Evolutionary conservation across 2,888 invertebrate species (phyloP).

Genomic region (Ditula angustiorana): DNA sequence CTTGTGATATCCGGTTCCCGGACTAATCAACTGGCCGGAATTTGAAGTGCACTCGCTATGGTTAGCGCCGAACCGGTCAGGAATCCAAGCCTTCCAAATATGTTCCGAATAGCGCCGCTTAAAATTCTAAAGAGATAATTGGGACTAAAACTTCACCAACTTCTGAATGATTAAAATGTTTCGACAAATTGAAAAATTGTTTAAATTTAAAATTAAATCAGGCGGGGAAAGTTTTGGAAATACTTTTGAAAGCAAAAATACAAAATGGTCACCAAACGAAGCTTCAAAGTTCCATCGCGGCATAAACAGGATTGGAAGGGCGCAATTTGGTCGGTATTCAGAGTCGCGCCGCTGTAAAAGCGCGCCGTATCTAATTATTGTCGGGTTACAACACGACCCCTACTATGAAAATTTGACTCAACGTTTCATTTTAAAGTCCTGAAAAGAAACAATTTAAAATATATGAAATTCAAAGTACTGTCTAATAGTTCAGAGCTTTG

Average conservation of each 20-base stretch:
- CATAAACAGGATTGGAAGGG: constrained; percentile 80
- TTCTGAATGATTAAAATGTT: constrained; percentile 10
- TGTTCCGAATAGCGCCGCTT: constrained; percentile 41
- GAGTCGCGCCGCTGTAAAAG: constrained; percentile 80
- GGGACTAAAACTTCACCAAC: constrained; percentile 14
- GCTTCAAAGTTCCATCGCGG: constrained; percentile 67
- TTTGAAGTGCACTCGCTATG: constrained; percentile 55
- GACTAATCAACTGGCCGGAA: constrained; percentile 67
- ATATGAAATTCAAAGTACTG: not conserved
- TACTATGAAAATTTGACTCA: constrained; percentile 58
- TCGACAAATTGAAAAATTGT: constrained; percentile 27
- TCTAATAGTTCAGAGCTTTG: not conserved
- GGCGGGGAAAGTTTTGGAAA: constrained; percentile 30
- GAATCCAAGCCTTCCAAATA: constrained; percentile 37
- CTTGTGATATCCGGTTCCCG: constrained; percentile 44
- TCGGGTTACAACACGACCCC: constrained; percentile 69
- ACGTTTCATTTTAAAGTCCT: constrained; percentile 1
- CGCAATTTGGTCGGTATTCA: constrained; percentile 83
- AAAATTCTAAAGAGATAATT: constrained; percentile 43
- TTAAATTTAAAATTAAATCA: constrained; percentile 32
- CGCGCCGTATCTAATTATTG: constrained; percentile 84
- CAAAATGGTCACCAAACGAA: constrained; percentile 62
- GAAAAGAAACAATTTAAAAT: not conserved
- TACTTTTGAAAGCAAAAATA: constrained; percentile 45
- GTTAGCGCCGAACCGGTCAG: constrained; percentile 42